These are phyloP conservation scores for Beris chalybata DNA, from an alignment of 2,888 invertebrate genomes.

Conservation along the genomic window DNA sequence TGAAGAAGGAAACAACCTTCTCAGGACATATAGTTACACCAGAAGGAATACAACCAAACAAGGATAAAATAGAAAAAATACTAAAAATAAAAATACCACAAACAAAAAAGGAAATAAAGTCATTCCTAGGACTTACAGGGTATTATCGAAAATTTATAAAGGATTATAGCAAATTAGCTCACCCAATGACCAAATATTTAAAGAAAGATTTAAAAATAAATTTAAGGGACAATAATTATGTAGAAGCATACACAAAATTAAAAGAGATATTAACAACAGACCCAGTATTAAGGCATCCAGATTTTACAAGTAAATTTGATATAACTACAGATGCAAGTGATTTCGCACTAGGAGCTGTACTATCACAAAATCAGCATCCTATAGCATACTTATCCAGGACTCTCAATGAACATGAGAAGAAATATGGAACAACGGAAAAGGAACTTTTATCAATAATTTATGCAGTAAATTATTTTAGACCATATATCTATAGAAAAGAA, in stretches of 20 bases:
- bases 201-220: slow-evolving; percentile 29
- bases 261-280: slow-evolving; percentile 34
- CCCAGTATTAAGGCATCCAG: slow-evolving; percentile 37
- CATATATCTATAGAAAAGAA: slow-evolving; percentile 34
- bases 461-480: slow-evolving; percentile 27
- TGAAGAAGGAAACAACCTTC: too few species aligned
- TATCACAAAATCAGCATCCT: slow-evolving; percentile 15
- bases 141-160: slow-evolving; percentile 43
- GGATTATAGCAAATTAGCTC: slow-evolving; percentile 39
- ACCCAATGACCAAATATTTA: slow-evolving; percentile 34
- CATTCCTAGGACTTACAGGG: slow-evolving; percentile 40
- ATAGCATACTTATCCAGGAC: slow-evolving; percentile 25
- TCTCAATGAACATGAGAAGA: slow-evolving; percentile 26
- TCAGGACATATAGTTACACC: slow-evolving; percentile 40
- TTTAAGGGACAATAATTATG: slow-evolving; percentile 11
- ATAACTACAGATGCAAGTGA: slow-evolving; percentile 33
- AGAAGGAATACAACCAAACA: slow-evolving; percentile 44
- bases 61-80: slow-evolving; percentile 23
- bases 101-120: slow-evolving; percentile 40
- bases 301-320: slow-evolving; percentile 37
- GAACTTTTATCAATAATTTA: slow-evolving; percentile 32
- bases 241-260: slow-evolving; percentile 35
- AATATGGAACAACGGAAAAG: slow-evolving; percentile 27
- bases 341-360: slow-evolving; percentile 4
- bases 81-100: slow-evolving; percentile 40